Conservation (phyloP, 2,888 invertebrate genomes). For the Erynnis tages region DNA sequence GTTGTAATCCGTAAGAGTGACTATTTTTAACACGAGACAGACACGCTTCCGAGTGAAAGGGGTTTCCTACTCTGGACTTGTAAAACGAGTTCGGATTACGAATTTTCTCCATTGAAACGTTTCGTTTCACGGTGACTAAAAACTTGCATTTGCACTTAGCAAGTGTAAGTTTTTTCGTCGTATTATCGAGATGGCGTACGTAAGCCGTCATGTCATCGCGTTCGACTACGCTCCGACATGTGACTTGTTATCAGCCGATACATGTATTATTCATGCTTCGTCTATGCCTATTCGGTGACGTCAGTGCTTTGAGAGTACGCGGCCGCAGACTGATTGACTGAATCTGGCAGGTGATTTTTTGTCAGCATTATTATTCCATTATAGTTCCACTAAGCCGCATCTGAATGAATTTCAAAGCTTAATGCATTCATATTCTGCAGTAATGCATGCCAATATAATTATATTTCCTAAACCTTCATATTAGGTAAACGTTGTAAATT, state of each 20-base stretch:
- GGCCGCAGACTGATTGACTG: constrained; percentile 32
- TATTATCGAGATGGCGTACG: background rate
- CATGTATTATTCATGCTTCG: constrained; percentile 34
- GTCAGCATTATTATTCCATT: constrained; percentile 22
- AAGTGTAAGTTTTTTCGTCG: background rate
- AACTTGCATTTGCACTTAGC: constrained; percentile 4
- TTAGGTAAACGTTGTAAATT: too few relatives aligned
- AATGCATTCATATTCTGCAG: too few relatives aligned
- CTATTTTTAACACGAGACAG: constrained; percentile 60
- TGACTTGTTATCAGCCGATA: constrained; percentile 33
- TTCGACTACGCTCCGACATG: constrained; percentile 10
- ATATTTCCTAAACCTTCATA: too few relatives aligned
- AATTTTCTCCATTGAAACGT: constrained; percentile 34
- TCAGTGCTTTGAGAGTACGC: constrained; percentile 13
- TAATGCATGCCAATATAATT: too few relatives aligned
- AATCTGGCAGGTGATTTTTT: constrained; percentile 50
- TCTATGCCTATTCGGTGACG: constrained; percentile 29
- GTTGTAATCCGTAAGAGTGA: constrained; percentile 61
- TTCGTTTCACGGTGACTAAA: constrained; percentile 27
- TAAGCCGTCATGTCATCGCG: constrained; percentile 12
- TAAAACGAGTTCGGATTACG: constrained; percentile 45
- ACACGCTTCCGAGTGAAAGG: constrained; percentile 68
- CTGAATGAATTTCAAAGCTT: too few relatives aligned
- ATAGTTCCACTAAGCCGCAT: background rate
- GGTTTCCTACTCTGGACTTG: constrained; percentile 62